Percentiles rank a stretch among this genome's conserved stretches.
phyloP scores from a whole-genome alignment of 2,113 vertebrate genomes.

The Pungitius pungitius region DNA sequence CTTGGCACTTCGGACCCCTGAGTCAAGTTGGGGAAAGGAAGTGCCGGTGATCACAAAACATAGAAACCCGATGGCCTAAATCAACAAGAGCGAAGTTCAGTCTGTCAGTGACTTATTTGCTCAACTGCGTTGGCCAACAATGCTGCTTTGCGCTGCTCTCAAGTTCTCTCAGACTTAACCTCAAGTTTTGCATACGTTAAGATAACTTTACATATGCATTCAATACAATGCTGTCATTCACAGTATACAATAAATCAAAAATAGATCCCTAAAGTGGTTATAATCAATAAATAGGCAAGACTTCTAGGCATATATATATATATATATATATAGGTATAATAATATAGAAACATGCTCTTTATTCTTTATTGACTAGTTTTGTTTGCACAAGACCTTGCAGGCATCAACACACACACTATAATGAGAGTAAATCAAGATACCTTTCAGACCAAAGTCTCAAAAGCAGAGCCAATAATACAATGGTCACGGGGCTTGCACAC shows the following conservation, averaged over 20 bases:
- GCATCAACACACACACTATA: conserved; percentile 8
- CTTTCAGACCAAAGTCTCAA: conserved; percentile 36
- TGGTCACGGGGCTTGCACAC: background rate
- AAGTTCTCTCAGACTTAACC: conserved; percentile 43
- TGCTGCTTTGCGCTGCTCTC: background rate
- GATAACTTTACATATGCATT: no score
- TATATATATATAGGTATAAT: background rate
- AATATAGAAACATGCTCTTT: background rate
- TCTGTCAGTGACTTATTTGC: background rate
- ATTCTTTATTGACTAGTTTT: background rate
- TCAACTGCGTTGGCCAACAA: background rate
- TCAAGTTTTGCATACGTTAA: conserved; percentile 46
- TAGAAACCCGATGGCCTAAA: background rate
- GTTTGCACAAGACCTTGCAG: background rate
- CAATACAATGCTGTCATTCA: conserved; percentile 40
- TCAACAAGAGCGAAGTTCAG: background rate
- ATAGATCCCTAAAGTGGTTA: conserved; percentile 10
- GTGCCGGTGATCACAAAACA: background rate
- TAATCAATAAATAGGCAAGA: conserved; percentile 23
- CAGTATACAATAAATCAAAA: conserved; percentile 32
- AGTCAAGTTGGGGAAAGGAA: background rate
- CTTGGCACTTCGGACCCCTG: background rate
- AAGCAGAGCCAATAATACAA: conserved; percentile 52
- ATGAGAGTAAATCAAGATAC: conserved; percentile 21
- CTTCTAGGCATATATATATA: conserved; percentile 13